Conservation (phyloP, 2,113 vertebrate species). For the Engraulis encrasicolus region DNA sequence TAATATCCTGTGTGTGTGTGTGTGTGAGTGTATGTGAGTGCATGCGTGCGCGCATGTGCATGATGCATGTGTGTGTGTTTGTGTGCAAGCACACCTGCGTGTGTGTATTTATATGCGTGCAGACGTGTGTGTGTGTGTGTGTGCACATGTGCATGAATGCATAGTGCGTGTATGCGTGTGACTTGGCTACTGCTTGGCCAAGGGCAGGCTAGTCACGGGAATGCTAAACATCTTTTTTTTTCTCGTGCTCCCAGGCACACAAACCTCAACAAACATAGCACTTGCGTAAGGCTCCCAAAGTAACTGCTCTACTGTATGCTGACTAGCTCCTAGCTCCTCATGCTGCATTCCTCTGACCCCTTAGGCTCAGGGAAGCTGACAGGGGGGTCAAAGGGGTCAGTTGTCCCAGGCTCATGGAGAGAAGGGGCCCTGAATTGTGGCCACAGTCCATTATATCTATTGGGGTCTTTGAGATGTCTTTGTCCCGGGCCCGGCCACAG, state of each 20-base stretch:
- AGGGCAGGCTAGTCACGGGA: constrained; percentile 27
- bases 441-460: too few relatives aligned
- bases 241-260: background rate
- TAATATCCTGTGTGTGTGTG: constrained; percentile 5
- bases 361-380: too few relatives aligned
- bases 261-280: constrained; percentile 41
- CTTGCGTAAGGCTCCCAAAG: constrained; percentile 12
- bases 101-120: too few relatives aligned
- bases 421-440: too few relatives aligned
- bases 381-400: too few relatives aligned
- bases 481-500: too few relatives aligned
- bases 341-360: background rate
- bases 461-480: too few relatives aligned
- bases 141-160: too few relatives aligned
- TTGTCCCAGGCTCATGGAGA: too few relatives aligned
- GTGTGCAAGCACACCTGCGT: constrained; percentile 5
- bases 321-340: background rate
- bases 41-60: too few relatives aligned
- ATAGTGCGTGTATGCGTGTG: too few relatives aligned
- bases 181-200: constrained; percentile 19
- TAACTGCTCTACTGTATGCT: background rate
- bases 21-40: too few relatives aligned
- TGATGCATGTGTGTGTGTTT: constrained; percentile 17
- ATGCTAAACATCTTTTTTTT: constrained; percentile 38
- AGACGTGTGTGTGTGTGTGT: constrained; percentile 11